These are phyloP conservation scores for Athalia rosae DNA, from an alignment of 2,888 invertebrate species.

Conservation along the genomic window DNA sequence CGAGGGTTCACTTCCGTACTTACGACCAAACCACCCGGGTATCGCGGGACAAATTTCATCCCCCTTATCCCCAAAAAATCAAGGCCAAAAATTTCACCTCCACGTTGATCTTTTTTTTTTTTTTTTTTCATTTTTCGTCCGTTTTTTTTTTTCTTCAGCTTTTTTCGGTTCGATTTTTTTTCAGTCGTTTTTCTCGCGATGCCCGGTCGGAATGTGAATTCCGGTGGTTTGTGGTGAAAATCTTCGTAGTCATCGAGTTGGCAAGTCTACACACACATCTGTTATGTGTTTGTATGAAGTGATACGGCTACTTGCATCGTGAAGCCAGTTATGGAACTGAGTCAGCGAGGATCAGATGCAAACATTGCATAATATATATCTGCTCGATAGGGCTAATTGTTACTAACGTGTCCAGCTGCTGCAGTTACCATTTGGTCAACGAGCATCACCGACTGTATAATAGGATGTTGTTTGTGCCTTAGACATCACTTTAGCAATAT, in stretches of 20 bases:
- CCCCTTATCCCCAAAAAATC: neutral
- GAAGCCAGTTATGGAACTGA: neutral
- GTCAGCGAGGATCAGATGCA: neutral
- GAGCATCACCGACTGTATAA: neutral
- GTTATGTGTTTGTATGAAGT: neutral
- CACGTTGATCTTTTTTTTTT: no score
- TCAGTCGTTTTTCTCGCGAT: no score
- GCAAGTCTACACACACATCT: constrained; percentile 14
- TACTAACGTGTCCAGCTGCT: constrained; percentile 21
- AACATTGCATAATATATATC: constrained; percentile 24
- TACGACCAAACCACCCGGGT: neutral
- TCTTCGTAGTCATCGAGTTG: constrained; percentile 28
- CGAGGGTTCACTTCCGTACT: constrained; percentile 38
- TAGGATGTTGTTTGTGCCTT: neutral
- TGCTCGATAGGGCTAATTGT: constrained; percentile 31
- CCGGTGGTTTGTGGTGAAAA: neutral
- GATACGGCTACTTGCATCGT: neutral
- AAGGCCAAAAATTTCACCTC: neutral
- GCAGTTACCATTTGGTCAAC: constrained; percentile 25
- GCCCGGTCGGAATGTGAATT: neutral
- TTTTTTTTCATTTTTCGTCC: no score
- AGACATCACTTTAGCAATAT: constrained; percentile 14
- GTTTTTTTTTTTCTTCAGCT: no score
- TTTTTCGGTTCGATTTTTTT: no score
- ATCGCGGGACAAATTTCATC: neutral